Conservation (phyloP, 2,888 invertebrate species). For the Plagodis dolabraria region DNA sequence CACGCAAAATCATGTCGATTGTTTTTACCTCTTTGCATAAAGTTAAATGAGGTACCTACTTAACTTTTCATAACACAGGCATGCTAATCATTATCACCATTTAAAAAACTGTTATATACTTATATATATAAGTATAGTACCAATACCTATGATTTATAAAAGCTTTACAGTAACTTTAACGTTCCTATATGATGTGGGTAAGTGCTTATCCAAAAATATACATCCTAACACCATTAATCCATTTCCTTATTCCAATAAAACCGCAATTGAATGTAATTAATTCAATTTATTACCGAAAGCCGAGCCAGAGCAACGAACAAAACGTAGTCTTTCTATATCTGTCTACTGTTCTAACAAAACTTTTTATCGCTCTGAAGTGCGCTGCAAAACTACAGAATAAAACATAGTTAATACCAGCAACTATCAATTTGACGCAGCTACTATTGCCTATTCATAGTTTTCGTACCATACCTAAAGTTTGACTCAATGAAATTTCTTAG, state of each 20-base stretch:
- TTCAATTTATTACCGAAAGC: conserved; percentile 58
- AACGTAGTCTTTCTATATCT: conserved; percentile 19
- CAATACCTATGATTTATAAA: no score
- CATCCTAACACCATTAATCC: conserved; percentile 14
- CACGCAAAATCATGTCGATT: no score
- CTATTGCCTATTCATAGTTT: neutral
- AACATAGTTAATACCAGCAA: neutral
- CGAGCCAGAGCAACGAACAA: conserved; percentile 45
- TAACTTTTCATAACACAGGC: no score
- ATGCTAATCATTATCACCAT: no score
- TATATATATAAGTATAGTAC: no score
- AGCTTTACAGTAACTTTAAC: neutral
- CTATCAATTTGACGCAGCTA: neutral
- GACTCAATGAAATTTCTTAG: conserved; percentile 41
- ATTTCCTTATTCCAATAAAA: conserved; percentile 38
- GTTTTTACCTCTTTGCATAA: no score
- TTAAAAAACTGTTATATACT: no score
- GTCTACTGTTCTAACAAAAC: conserved; percentile 1
- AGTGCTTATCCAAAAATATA: conserved; percentile 5
- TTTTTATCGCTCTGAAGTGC: neutral
- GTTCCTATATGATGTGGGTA: neutral
- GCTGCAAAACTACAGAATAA: neutral
- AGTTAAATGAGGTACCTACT: no score
- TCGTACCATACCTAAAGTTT: neutral
- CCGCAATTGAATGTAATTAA: conserved; percentile 53